Evolutionary conservation across 1,140 invertebrate species (phyloP).

Genomic region (Macrobrachium rosenbergii): DNA sequence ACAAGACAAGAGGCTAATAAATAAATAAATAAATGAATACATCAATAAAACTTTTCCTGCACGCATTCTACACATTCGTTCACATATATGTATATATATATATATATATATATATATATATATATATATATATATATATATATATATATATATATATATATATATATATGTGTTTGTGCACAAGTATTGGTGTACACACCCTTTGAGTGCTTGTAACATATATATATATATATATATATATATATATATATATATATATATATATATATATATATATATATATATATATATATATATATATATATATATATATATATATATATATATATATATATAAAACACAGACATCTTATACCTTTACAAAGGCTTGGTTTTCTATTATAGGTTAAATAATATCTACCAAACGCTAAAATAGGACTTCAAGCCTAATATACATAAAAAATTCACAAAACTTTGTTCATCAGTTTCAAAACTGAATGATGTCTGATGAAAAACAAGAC

Average conservation of each 20-base stretch:
- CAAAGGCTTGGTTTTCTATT: too few species aligned
- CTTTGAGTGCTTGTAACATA: too few species aligned
- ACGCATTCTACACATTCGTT: too few species aligned
- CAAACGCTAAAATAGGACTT: background rate
- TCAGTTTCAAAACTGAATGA: too few species aligned
- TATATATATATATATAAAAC: background rate
- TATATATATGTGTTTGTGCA: too few species aligned
- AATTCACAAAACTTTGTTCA: too few species aligned
- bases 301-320: background rate
- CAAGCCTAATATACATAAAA: background rate
- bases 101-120: slow-evolving; percentile 26
- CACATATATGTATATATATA: background rate
- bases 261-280: slow-evolving; percentile 13
- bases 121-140: slow-evolving; percentile 27
- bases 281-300: slow-evolving; percentile 34
- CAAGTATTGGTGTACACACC: too few species aligned
- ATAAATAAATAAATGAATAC: too few species aligned
- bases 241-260: slow-evolving; percentile 3
- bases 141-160: background rate
- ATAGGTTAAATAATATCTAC: background rate
- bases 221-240: too few species aligned
- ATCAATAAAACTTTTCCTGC: background rate
- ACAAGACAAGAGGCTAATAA: too few species aligned
- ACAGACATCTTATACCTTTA: too few species aligned
- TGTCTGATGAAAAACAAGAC: too few species aligned